These are phyloP conservation scores for Solenopsis fugax DNA, from an alignment of 1,140 invertebrate genomes.

Conservation along the genomic window DNA sequence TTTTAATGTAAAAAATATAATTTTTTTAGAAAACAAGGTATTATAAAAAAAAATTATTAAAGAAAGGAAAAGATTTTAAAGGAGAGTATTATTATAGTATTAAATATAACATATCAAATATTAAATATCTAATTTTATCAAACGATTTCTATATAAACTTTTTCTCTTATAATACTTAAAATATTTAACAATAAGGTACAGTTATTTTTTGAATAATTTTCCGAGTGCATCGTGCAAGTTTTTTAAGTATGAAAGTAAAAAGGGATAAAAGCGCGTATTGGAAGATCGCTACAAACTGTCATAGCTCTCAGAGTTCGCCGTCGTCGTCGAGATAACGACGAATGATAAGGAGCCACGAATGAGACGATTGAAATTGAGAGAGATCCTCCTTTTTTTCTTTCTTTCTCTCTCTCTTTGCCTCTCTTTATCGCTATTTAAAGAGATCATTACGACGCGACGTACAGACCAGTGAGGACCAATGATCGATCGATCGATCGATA, in stretches of 20 bases:
- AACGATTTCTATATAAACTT: background rate
- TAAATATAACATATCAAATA: conserved; percentile 11
- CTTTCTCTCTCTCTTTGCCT: background rate
- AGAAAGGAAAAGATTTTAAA: background rate
- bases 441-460: background rate
- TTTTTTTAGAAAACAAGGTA: background rate
- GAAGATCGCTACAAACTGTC: conserved; percentile 54
- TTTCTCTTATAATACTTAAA: background rate
- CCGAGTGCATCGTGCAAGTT: background rate
- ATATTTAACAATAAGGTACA: conserved; percentile 1
- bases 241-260: conserved; percentile 21
- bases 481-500: conserved; percentile 42
- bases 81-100: background rate
- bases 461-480: conserved; percentile 6
- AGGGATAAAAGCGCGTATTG: conserved; percentile 12
- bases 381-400: background rate
- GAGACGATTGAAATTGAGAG: conserved; percentile 14
- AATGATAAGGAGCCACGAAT: conserved; percentile 42
- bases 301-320: conserved; percentile 70
- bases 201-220: conserved; percentile 5
- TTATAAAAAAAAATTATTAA: background rate
- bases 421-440: conserved; percentile 25
- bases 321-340: conserved; percentile 69
- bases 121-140: background rate
- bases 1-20: background rate